phyloP scores from a whole-genome alignment of 2,797 vertebrate species.

The Bovichtus variegatus region DNA sequence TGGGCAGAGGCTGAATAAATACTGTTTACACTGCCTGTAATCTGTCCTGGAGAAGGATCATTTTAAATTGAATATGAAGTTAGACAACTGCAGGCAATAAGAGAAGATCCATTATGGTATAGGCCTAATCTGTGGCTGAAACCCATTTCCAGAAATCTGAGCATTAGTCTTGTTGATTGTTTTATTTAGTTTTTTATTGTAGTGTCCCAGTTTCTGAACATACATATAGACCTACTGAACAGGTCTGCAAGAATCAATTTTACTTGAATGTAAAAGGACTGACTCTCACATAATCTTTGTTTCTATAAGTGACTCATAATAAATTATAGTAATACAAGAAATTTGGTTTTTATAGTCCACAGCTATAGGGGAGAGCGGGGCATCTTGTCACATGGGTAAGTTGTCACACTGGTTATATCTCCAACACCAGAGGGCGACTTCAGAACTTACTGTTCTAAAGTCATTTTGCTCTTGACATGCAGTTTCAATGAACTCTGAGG shows the following conservation, averaged over 20 bases:
- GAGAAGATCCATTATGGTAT: neutral
- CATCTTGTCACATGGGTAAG: too few relatives aligned
- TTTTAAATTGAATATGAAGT: conserved; percentile 13
- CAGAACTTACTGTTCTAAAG: too few relatives aligned
- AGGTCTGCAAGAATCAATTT: neutral
- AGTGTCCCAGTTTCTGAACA: neutral
- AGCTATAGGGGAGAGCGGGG: neutral
- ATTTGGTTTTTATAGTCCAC: neutral
- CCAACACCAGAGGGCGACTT: too few relatives aligned
- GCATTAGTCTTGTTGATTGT: too few relatives aligned
- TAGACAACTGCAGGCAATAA: neutral
- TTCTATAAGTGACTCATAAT: neutral
- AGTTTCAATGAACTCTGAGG: too few relatives aligned
- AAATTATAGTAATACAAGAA: neutral
- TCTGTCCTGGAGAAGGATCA: conserved; percentile 5
- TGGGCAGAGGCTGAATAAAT: conserved; percentile 36
- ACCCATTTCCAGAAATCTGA: neutral
- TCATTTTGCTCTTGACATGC: too few relatives aligned
- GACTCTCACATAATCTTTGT: neutral
- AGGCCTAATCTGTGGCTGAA: neutral
- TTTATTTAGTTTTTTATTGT: too few relatives aligned
- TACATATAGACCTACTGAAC: neutral
- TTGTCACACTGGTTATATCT: too few relatives aligned
- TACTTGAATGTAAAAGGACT: neutral
- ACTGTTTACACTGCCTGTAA: conserved; percentile 20